Evolutionary conservation across 2,797 vertebrate genomes (phyloP).

Genomic region (Dromococcyx pavoninus): DNA sequence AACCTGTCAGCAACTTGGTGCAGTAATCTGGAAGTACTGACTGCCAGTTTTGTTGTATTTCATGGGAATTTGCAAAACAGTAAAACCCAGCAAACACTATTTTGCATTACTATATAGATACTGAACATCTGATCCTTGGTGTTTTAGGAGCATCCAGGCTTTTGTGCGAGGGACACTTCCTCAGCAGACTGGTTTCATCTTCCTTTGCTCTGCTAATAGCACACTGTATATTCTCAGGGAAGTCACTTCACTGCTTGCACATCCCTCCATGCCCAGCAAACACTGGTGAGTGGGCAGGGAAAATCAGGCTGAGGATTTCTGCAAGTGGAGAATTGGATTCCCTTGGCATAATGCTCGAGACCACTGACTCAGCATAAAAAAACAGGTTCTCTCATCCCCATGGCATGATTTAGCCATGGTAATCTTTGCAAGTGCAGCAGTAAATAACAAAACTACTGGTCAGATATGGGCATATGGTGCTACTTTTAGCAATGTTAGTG

Average conservation of each 20-base stretch:
- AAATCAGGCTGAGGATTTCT: neutral
- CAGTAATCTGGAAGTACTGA: neutral
- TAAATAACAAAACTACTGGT: neutral
- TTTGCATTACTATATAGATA: neutral
- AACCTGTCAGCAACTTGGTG: neutral
- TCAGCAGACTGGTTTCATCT: neutral
- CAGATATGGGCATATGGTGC: fast-evolving
- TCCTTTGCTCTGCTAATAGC: neutral
- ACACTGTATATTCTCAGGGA: neutral
- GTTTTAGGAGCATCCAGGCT: neutral
- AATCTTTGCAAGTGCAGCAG: neutral
- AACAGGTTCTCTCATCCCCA: neutral
- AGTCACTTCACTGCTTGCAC: neutral
- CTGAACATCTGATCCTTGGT: neutral
- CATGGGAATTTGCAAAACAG: neutral
- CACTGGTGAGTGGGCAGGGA: neutral
- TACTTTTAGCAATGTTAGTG: neutral
- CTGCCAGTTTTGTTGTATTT: neutral
- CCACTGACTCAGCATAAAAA: neutral
- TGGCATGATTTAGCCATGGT: fast-evolving
- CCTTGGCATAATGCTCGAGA: neutral
- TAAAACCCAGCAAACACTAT: neutral
- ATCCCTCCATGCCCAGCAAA: neutral
- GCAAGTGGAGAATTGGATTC: neutral
- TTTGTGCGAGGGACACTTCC: neutral